These are phyloP conservation scores for Hirudinaria manillensis DNA, from an alignment of 2,888 invertebrate species.

Conservation along the genomic window DNA sequence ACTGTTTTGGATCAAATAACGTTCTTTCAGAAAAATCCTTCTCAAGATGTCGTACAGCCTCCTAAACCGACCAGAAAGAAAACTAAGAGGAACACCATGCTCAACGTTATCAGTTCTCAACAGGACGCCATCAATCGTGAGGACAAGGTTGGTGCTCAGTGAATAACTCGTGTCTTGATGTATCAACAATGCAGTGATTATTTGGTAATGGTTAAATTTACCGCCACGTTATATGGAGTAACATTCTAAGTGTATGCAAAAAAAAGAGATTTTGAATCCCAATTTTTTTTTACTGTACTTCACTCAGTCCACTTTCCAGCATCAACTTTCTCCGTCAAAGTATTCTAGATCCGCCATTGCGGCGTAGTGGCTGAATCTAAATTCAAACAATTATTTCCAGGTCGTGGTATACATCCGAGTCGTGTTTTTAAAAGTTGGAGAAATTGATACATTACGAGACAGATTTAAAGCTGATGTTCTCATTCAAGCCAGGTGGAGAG, in stretches of 20 bases:
- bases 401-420: constrained; percentile 51
- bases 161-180: background rate
- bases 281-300: too few relatives aligned
- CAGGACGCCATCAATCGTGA: background rate
- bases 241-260: too few relatives aligned
- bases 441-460: constrained; percentile 54
- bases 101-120: constrained; percentile 7
- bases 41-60: background rate
- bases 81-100: constrained; percentile 12
- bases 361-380: too few relatives aligned
- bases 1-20: constrained; percentile 3
- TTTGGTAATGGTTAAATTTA: too few relatives aligned
- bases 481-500: constrained; percentile 45
- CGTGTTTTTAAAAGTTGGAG: constrained; percentile 53
- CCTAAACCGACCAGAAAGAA: constrained; percentile 6
- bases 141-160: background rate
- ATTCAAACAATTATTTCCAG: constrained; percentile 38
- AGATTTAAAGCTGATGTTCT: constrained; percentile 53
- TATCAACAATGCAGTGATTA: too few relatives aligned
- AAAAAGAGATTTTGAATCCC: too few relatives aligned
- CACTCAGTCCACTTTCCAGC: too few relatives aligned
- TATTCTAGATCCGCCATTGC: too few relatives aligned
- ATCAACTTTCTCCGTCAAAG: too few relatives aligned
- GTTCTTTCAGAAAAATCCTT: constrained; percentile 1
- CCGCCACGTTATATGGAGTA: too few relatives aligned